Percentiles rank a stretch among this genome's conserved stretches.
phyloP scores from a whole-genome alignment of 1,140 invertebrate species.

The Drosophila lowei region DNA sequence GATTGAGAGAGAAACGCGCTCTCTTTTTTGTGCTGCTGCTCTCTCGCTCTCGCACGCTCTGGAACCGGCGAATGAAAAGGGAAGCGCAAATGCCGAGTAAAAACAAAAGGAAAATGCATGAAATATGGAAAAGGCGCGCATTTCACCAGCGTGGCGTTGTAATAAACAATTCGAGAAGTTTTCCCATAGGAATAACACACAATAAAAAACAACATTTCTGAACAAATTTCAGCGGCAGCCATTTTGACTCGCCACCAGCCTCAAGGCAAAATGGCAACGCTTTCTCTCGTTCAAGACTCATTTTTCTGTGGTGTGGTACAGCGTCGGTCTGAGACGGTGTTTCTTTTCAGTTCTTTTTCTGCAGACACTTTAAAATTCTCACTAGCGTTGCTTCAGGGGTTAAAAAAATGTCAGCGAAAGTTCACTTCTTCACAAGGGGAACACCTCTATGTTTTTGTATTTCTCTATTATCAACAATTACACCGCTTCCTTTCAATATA shows the following conservation, averaged over 20 bases:
- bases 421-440: not conserved
- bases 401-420: too few species aligned
- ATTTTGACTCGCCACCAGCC: slow-evolving; percentile 37
- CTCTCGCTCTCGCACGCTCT: slow-evolving; percentile 17
- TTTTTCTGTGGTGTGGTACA: slow-evolving; percentile 28
- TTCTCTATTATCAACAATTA: too few species aligned
- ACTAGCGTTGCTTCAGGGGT: not conserved
- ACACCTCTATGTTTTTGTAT: too few species aligned
- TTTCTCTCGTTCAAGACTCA: slow-evolving; percentile 50
- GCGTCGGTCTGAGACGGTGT: slow-evolving; percentile 9
- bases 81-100: slow-evolving; percentile 65
- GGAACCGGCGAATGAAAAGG: slow-evolving; percentile 58
- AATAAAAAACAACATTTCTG: slow-evolving; percentile 6
- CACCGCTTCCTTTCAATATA: too few species aligned
- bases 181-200: not conserved
- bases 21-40: not conserved
- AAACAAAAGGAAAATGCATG: slow-evolving; percentile 68
- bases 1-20: slow-evolving; percentile 6
- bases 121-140: slow-evolving; percentile 55
- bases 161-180: slow-evolving; percentile 19
- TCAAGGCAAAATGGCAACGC: slow-evolving; percentile 64
- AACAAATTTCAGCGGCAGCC: slow-evolving; percentile 18
- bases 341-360: not conserved
- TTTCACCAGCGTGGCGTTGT: slow-evolving; percentile 25
- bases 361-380: slow-evolving; percentile 1